Conservation (phyloP, 2,888 invertebrate genomes). For the Autographa gamma region DNA sequence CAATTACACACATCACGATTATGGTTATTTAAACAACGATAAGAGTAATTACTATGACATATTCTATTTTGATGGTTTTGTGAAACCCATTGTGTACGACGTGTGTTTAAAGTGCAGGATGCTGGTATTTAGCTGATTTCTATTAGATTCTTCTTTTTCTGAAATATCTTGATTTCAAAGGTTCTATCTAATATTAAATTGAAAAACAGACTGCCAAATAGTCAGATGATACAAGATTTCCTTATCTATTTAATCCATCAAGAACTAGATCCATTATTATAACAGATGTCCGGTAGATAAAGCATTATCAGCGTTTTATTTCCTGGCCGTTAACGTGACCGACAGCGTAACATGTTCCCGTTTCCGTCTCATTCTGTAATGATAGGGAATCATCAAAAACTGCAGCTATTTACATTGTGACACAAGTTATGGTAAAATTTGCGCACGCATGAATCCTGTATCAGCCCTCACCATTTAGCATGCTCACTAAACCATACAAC, state of each 20-base stretch:
- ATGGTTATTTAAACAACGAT: slow-evolving; percentile 58
- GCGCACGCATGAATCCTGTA: slow-evolving; percentile 10
- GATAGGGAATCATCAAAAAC: slow-evolving; percentile 6
- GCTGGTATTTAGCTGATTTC: slow-evolving; percentile 14
- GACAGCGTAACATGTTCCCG: not conserved
- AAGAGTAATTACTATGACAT: slow-evolving; percentile 58
- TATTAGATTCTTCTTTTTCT: slow-evolving; percentile 14
- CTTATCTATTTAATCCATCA: not conserved
- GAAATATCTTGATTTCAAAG: slow-evolving; percentile 2
- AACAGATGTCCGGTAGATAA: not conserved
- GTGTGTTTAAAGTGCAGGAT: slow-evolving; percentile 28
- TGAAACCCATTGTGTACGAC: slow-evolving; percentile 45
- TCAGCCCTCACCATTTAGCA: not conserved
- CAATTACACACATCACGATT: slow-evolving; percentile 59
- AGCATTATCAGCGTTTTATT: not conserved
- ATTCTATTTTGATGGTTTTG: slow-evolving; percentile 52
- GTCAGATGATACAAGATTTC: not conserved
- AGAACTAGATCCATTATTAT: not conserved
- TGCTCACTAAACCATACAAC: not conserved
- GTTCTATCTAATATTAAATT: not conserved
- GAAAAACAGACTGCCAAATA: not conserved
- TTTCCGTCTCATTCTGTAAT: slow-evolving; percentile 19
- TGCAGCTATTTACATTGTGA: not conserved
- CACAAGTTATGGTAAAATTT: slow-evolving; percentile 6
- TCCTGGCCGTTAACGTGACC: not conserved